Percentiles rank a stretch among this genome's conserved stretches.
Conservation (phyloP, 2,113 vertebrate species). For the Butastur rufipennis region DNA sequence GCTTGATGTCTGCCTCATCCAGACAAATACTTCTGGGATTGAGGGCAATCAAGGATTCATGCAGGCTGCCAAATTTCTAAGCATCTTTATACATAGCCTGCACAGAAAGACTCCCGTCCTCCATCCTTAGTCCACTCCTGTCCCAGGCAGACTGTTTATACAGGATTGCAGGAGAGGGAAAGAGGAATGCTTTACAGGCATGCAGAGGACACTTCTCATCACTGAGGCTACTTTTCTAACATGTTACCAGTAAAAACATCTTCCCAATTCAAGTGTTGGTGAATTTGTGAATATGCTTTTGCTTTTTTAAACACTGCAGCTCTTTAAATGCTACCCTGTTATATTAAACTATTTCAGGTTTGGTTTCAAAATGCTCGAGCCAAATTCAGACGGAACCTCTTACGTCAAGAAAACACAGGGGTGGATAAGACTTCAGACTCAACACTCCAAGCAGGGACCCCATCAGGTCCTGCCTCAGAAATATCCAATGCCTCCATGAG, state of each 20-base stretch:
- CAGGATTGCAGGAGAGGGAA: neutral
- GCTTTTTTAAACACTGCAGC: neutral
- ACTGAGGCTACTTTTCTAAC: neutral
- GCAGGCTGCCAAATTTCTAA: neutral
- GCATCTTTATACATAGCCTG: neutral
- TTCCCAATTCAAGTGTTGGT: neutral
- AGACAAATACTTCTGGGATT: neutral
- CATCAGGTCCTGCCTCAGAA: slow-evolving; percentile 93
- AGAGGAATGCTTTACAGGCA: neutral
- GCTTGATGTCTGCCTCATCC: neutral
- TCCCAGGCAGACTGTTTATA: neutral
- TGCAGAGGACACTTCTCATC: neutral
- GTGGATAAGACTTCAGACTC: slow-evolving; percentile 94
- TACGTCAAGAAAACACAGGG: slow-evolving; percentile 94
- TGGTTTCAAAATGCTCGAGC: slow-evolving; percentile 99
- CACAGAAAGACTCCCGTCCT: neutral
- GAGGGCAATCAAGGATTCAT: neutral
- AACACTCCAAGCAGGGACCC: slow-evolving; percentile 89
- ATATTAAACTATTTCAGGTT: slow-evolving; percentile 79
- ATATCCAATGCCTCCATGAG: slow-evolving; percentile 98
- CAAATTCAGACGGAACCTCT: slow-evolving; percentile 97
- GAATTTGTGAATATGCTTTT: slow-evolving; percentile 51
- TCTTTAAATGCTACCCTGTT: slow-evolving; percentile 63
- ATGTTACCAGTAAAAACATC: neutral
- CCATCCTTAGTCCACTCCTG: neutral